Percentiles rank a stretch among this genome's conserved stretches.
These are phyloP conservation scores for Pheosia gnoma DNA, from an alignment of 2,888 invertebrate genomes.

Conservation along the genomic window DNA sequence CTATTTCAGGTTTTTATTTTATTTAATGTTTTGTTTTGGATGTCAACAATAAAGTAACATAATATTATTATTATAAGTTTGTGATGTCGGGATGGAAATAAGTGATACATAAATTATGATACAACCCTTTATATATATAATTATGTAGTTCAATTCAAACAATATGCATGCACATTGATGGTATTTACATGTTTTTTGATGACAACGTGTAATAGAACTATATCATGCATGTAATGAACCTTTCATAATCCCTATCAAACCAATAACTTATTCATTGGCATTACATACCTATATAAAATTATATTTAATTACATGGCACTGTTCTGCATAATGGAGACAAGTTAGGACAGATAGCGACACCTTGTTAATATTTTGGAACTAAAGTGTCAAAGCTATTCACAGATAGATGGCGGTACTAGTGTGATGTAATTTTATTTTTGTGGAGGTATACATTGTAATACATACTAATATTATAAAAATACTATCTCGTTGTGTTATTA, in stretches of 20 bases:
- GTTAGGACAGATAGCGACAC: conserved; percentile 31
- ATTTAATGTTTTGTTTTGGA: conserved; percentile 68
- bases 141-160: neutral
- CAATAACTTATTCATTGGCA: conserved; percentile 30
- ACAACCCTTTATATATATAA: no score
- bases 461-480: conserved; percentile 39
- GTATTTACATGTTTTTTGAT: conserved; percentile 27
- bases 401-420: conserved; percentile 57
- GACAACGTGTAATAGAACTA: conserved; percentile 29
- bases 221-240: conserved; percentile 27
- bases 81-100: conserved; percentile 27
- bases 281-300: conserved; percentile 18
- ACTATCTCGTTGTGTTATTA: conserved; percentile 41
- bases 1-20: conserved; percentile 70
- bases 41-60: conserved; percentile 64
- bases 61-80: conserved; percentile 25
- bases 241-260: conserved; percentile 17
- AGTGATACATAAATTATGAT: no score
- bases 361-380: conserved; percentile 24
- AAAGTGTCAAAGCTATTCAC: conserved; percentile 34
- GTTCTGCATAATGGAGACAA: conserved; percentile 39
- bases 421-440: conserved; percentile 19
- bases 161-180: conserved; percentile 18
- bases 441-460: conserved; percentile 9
- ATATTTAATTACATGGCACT: conserved; percentile 51